Evolutionary conservation across 1,140 invertebrate genomes (phyloP), one percentile per base, ranked within the genome.

Genomic region (Hirudo medicinalis): DNA sequence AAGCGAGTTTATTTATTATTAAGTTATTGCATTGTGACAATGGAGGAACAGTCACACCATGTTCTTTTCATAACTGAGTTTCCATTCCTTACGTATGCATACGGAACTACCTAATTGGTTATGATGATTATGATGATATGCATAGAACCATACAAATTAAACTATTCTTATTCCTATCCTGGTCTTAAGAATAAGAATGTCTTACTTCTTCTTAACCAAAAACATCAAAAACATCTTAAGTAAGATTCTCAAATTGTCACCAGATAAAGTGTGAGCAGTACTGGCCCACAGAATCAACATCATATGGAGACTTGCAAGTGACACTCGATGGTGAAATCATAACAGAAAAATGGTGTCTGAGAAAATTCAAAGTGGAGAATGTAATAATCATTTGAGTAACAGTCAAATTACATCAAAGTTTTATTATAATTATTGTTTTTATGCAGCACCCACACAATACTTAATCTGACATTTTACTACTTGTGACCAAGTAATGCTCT

Each of bases 311-410:
- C 54, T 13, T 72, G 40, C 20, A 70, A 54, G 95, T 82, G 29
- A 29, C 40, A 25, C 25, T 74, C 1, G n/a, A 74, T 11, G 43
- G 53, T 55, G 93, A 97, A 80, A 89, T 89, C 71, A 89, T 91
- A 78, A 94, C 92, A 83, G 88, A 89, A 54, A 92, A 97, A 82
- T 97, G 93, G 93, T 92, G 89, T 74, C 88, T 96, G 73, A 91
- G 89, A 11, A 93, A 97, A 84, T 93, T 97, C 78, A 89, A 70
- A 53, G 25, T 70, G 43, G 25, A 36, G 25, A 20, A 49, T 36
- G 69, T 70, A 25, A 54, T 2, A 54, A 29, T 32, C n/a, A 43
- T 32, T 36, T 29, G 15, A n/a, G n/a, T n/a, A n/a, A 32, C 66
- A 67, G 11, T 25, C 20, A n/a, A 57, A 57, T 57, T 57, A n/a